Evolutionary conservation across 2,888 invertebrate species (phyloP), one percentile per base, ranked within the genome.

Genomic region (Synergus gifuensis): DNA sequence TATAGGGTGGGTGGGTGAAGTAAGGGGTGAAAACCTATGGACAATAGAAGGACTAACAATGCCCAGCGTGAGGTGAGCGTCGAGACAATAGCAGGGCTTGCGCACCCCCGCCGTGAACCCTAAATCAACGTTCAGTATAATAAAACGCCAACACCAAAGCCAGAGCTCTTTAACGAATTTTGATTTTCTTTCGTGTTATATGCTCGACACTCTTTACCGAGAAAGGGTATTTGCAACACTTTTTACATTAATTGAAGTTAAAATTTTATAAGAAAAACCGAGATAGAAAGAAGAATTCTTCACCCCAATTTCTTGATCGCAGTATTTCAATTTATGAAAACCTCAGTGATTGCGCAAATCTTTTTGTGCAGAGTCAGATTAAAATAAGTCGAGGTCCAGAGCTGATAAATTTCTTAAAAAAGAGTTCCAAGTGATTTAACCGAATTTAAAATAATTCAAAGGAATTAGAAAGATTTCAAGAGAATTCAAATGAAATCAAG

Each of bases 101-200:
- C 84, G 86, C 85, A 82, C 84, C 83, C 86, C 86, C 86, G 64
- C 83, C 83, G 87, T 87, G 86, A 87, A 82, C 87, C 88, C 91
- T 91, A 89, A 91, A 91, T 91, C 90, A 91, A 90, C 89, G 88
- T 88, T 89, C 87, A 88, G 88, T 87, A 90, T 90, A 88, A 90
- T 90, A 90, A 91, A 91, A 90, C 85, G 85, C 83, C 84, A 83
- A 82, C 84, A 82, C 82, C 82, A 73, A 76, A 84, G 78, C 85
- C 82, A 80, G 86, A 83, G 86, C 87, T 73, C 73, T 87, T 86
- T 88, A 89, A 90, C 87, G 88, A 89, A 89, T 90, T 85, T 85
- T 86, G 84, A 90, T 89, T 89, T 89, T 89, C 86, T 88, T 87
- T 84, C 5, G 9, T 42, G 28, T 2, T 16, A 14, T 14, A 69